phyloP scores from a whole-genome alignment of 2,888 invertebrate species.

The Clepsis dumicolana region DNA sequence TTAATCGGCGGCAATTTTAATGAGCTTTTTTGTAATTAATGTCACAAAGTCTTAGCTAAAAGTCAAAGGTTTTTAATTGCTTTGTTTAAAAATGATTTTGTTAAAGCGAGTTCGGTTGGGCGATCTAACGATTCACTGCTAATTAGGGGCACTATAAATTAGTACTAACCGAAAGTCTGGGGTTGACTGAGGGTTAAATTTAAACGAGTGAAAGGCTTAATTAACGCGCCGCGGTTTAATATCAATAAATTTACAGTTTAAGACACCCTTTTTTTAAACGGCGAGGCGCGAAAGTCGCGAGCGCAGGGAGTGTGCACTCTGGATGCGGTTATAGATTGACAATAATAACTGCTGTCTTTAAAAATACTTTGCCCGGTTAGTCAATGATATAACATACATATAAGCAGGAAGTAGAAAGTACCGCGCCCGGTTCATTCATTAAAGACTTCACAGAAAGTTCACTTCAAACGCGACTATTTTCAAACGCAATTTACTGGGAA shows the following conservation, averaged over 20 bases:
- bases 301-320: slow-evolving; percentile 45
- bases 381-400: too few species aligned
- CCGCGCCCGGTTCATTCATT: too few species aligned
- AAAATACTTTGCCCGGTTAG: too few species aligned
- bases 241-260: slow-evolving; percentile 83
- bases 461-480: too few species aligned
- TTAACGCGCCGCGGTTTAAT: slow-evolving; percentile 78
- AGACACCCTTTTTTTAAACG: slow-evolving; percentile 72
- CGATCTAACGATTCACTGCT: slow-evolving; percentile 74
- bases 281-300: slow-evolving; percentile 50
- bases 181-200: slow-evolving; percentile 64
- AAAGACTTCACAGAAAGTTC: too few species aligned
- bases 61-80: slow-evolving; percentile 42
- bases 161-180: slow-evolving; percentile 69
- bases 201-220: slow-evolving; percentile 82
- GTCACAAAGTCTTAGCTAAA: slow-evolving; percentile 18
- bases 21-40: slow-evolving; percentile 31
- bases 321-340: slow-evolving; percentile 43
- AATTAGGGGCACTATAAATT: slow-evolving; percentile 78
- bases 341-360: too few species aligned
- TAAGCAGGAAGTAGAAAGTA: too few species aligned
- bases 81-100: slow-evolving; percentile 39
- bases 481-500: too few species aligned
- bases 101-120: slow-evolving; percentile 51
- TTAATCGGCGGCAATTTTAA: slow-evolving; percentile 42